Evolutionary conservation across 2,888 invertebrate species (phyloP).

Genomic region (Leptinotarsa juncta): DNA sequence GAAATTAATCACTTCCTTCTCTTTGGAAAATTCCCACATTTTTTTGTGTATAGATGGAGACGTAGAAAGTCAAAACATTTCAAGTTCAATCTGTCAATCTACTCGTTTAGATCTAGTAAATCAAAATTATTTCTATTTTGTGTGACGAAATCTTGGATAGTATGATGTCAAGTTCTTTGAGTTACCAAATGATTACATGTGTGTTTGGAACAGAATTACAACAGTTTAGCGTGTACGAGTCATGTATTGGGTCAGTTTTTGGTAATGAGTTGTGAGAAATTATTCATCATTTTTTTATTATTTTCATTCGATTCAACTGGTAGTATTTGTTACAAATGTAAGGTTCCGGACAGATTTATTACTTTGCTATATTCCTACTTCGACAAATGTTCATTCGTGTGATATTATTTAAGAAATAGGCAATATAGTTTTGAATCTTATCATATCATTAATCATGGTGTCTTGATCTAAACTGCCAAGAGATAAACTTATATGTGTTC

Average conservation of each 20-base stretch:
- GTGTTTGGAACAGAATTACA: neutral
- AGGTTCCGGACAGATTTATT: slow-evolving; percentile 7
- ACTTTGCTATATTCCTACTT: slow-evolving; percentile 26
- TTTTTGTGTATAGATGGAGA: too few relatives aligned
- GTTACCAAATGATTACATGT: neutral
- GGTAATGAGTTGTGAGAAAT: neutral
- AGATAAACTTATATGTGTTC: slow-evolving; percentile 43
- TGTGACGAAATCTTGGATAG: neutral
- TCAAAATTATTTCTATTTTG: neutral
- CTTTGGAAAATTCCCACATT: too few relatives aligned
- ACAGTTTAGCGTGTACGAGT: neutral
- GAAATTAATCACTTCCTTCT: too few relatives aligned
- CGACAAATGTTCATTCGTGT: slow-evolving; percentile 28
- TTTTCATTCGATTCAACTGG: neutral
- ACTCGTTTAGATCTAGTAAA: too few relatives aligned
- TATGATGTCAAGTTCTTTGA: slow-evolving; percentile 4
- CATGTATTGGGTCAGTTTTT: neutral
- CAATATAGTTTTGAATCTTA: slow-evolving; percentile 46
- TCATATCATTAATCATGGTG: slow-evolving; percentile 55
- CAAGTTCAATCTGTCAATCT: too few relatives aligned
- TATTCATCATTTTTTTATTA: neutral
- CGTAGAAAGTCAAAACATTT: too few relatives aligned
- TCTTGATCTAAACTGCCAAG: slow-evolving; percentile 56
- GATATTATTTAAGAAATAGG: slow-evolving; percentile 35
- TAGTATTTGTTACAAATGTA: slow-evolving; percentile 20